Conservation (phyloP, 92 coral and sea anemone species). For the Muricea muricata region DNA sequence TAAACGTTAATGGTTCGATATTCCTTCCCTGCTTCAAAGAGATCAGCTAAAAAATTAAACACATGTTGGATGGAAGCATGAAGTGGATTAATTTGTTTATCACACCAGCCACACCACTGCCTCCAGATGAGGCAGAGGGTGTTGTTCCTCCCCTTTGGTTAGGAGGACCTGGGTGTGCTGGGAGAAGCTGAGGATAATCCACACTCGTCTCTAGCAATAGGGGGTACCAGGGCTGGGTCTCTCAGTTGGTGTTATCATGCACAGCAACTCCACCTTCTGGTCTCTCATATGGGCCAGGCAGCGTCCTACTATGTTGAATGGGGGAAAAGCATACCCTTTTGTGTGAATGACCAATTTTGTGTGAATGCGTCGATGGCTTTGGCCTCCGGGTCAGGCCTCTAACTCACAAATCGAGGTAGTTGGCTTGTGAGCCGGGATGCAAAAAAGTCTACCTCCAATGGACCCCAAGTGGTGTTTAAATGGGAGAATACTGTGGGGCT, state of each 20-base stretch:
- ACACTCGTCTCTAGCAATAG: conserved; percentile 35
- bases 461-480: conserved; percentile 36
- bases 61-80: conserved; percentile 38
- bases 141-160: conserved; percentile 22
- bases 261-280: conserved; percentile 47
- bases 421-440: conserved; percentile 59
- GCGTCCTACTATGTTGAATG: conserved; percentile 64
- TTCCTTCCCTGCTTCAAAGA: conserved; percentile 35
- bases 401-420: conserved; percentile 56
- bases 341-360: conserved; percentile 43
- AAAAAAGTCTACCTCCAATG: conserved; percentile 46
- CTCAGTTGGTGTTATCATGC: conserved; percentile 67
- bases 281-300: conserved; percentile 55
- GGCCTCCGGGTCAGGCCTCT: conserved; percentile 64
- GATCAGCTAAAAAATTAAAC: conserved; percentile 28
- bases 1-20: conserved; percentile 45
- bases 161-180: conserved; percentile 26
- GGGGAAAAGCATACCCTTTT: conserved; percentile 60
- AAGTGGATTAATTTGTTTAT: conserved; percentile 50
- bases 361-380: conserved; percentile 57
- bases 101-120: conserved; percentile 52
- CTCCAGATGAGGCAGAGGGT: conserved; percentile 62
- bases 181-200: conserved; percentile 38
- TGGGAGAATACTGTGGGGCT: conserved; percentile 17
- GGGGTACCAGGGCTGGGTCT: conserved; percentile 51